Evolutionary conservation across 1,140 invertebrate species (phyloP).

Genomic region (Coptotermes formosanus): DNA sequence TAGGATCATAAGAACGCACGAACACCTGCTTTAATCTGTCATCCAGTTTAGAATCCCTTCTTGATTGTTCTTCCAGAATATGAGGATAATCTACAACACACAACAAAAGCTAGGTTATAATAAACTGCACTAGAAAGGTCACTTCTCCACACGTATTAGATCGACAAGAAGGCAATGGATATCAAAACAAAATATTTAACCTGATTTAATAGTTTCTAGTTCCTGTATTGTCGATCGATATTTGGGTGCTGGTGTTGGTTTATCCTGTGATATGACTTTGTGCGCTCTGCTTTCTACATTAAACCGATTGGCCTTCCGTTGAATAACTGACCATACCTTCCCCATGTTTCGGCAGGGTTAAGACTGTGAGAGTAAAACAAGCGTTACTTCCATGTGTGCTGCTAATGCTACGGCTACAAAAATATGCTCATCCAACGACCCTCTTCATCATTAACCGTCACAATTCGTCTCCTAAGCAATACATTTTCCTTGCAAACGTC

Average conservation of each 20-base stretch:
- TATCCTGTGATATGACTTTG: constrained; percentile 63
- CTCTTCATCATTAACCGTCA: no score
- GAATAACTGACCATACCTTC: constrained; percentile 50
- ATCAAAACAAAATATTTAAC: constrained; percentile 43
- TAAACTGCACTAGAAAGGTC: no score
- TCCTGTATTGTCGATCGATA: constrained; percentile 57
- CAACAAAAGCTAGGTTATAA: constrained; percentile 19
- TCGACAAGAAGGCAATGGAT: background rate
- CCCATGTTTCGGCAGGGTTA: constrained; percentile 50
- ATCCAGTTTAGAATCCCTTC: constrained; percentile 59
- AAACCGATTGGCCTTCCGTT: constrained; percentile 55
- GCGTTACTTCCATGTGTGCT: no score
- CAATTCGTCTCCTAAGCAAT: no score
- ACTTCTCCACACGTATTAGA: no score
- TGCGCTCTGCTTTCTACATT: constrained; percentile 71
- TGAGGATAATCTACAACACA: constrained; percentile 56
- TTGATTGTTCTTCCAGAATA: constrained; percentile 55
- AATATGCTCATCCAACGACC: no score
- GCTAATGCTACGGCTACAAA: no score
- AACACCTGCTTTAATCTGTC: constrained; percentile 64
- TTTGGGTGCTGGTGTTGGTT: constrained; percentile 63
- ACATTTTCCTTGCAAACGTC: no score
- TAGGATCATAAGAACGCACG: constrained; percentile 58
- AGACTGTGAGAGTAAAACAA: no score
- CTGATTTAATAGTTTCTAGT: constrained; percentile 58